Evolutionary conservation across 2,888 invertebrate species (phyloP), one percentile per base, ranked within the genome.

Genomic region (Orthosia gothica): DNA sequence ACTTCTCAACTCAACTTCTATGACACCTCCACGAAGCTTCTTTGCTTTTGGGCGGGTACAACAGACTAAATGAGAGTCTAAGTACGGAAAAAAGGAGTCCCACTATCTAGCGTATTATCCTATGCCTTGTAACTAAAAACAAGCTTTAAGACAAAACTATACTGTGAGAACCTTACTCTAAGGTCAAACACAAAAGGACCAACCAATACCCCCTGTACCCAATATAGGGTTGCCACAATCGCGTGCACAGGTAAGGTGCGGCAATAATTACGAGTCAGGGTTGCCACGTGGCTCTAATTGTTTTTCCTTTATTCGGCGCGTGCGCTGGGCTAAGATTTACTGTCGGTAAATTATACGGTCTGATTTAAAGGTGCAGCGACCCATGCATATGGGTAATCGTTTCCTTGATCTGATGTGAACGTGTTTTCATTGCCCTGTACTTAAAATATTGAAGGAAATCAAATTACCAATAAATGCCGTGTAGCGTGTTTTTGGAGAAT

Each of bases 241-340:
- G 87, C 89, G 88, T 84, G 90, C 78, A 70, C 88, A 91, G 91
- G 91, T 91, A 89, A 92, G 86, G 88, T 82, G 85, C 74, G 85
- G 80, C 84, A 82, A 84, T 88, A 91, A 93, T 90, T 89, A 84
- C 74, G 59, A 87, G 88, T 87, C 90, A 90, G 91, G 89, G 89
- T 71, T 85, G 92, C 68, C 95, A 94, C 96, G 96, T 94, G 95
- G 81, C 92, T 50, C 79, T 93, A 94, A 95, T 95, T 95, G 94
- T 93, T 93, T 92, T 88, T 89, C 88, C 81, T 40, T 40, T 40
- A 40, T 88, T 88, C 83, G 85, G 79, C 88, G 86, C 82, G 73
- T 76, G 85, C 88, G 86, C 85, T 68, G 83, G 82, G 77, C 85
- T 81, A 87, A 89, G 91, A 91, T 91, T 92, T 92, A 93, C 92